Percentiles rank a stretch among this genome's conserved stretches.
Evolutionary conservation across 2,113 vertebrate species (phyloP).

Genomic region (Rattus rattus): DNA sequence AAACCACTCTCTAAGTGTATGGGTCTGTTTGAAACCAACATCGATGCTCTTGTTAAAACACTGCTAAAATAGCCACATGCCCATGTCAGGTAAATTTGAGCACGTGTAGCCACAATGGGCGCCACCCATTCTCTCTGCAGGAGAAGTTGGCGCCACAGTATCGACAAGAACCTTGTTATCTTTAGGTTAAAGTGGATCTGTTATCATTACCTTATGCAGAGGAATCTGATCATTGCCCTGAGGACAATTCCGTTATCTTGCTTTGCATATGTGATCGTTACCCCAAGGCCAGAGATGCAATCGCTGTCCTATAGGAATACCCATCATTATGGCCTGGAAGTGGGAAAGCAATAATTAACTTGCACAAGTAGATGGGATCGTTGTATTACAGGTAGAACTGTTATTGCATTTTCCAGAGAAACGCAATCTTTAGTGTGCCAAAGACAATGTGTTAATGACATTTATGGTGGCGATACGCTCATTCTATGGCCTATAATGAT

Average conservation of each 20-base stretch:
- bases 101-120: background rate
- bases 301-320: slow-evolving; percentile 72
- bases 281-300: slow-evolving; percentile 72
- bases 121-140: background rate
- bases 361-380: slow-evolving; percentile 76
- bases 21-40: background rate
- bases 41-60: background rate
- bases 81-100: background rate
- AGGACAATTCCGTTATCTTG: slow-evolving; percentile 79
- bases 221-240: slow-evolving; percentile 73
- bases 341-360: slow-evolving; percentile 78
- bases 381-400: slow-evolving; percentile 63
- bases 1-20: background rate
- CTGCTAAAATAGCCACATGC: background rate
- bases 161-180: slow-evolving; percentile 58
- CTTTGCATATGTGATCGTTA: slow-evolving; percentile 78
- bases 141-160: background rate
- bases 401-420: slow-evolving; percentile 71
- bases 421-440: slow-evolving; percentile 68
- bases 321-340: slow-evolving; percentile 74
- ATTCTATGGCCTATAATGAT: slow-evolving; percentile 73
- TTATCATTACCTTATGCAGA: slow-evolving; percentile 64
- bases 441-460: slow-evolving; percentile 80
- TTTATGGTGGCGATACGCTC: slow-evolving; percentile 72
- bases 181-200: slow-evolving; percentile 64